Conservation (phyloP, 2,113 vertebrate genomes). For the Ahaetulla prasina region DNA sequence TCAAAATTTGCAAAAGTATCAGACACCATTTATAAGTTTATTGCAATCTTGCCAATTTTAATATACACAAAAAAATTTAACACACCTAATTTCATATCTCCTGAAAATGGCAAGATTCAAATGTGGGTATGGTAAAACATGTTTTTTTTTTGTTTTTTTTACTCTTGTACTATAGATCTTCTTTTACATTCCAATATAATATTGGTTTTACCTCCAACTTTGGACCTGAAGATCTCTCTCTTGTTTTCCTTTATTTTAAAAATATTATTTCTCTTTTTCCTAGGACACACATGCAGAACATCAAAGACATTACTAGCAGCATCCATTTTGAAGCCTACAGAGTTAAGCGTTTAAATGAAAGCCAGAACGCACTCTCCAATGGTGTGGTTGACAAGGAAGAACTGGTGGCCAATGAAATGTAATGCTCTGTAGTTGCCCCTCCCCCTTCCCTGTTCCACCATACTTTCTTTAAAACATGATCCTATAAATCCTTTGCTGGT, state of each 20-base stretch:
- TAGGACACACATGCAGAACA: constrained; percentile 99
- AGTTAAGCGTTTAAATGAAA: constrained; percentile 89
- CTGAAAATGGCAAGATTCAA: background rate
- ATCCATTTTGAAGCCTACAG: constrained; percentile 97
- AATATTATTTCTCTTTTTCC: background rate
- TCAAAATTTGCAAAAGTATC: background rate
- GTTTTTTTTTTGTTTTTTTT: background rate
- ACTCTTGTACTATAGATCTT: background rate
- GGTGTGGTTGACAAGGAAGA: constrained; percentile 77
- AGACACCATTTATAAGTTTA: background rate
- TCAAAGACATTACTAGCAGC: constrained; percentile 96
- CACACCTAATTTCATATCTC: background rate
- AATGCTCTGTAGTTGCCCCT: constrained; percentile 53
- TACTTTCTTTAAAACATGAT: constrained; percentile 40
- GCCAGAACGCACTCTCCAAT: constrained; percentile 80
- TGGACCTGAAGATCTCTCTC: background rate
- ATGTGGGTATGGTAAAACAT: background rate
- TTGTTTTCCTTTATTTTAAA: background rate
- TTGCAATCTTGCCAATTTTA: background rate
- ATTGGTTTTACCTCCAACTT: background rate
- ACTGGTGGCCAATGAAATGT: constrained; percentile 86
- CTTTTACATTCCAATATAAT: background rate
- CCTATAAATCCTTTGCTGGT: constrained; percentile 52
- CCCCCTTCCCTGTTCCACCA: background rate
- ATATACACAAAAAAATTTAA: background rate